Evolutionary conservation across 2,113 vertebrate species (phyloP), one percentile per base, ranked within the genome.

Genomic region (Leuciscus idus): DNA sequence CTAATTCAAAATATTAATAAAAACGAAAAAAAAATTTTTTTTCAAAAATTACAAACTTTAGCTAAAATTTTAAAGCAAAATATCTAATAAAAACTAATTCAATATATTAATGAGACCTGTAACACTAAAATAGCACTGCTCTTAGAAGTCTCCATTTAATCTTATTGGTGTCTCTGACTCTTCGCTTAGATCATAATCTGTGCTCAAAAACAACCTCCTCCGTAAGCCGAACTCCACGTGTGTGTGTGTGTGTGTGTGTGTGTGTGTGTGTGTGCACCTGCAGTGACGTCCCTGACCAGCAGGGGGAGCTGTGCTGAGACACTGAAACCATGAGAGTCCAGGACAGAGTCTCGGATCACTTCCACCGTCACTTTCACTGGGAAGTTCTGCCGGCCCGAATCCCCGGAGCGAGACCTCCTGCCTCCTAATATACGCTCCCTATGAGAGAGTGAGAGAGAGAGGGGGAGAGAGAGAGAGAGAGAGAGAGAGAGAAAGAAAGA

Each of bases 301-400:
- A 98, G 96, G 89, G 98, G 97, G 23, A 93, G 92, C 36, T 92
- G 90, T 21, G 94, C 94, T 4, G 97, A 97, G 91, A 99, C 92
- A 82, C 94, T 95, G 83, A 99, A 99, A 87, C 98, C 98, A 8
- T 97, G 97, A 89, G 96, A 95, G 90, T 95, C 95, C 89, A 97
- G 94, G 15, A 98, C 92, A 0, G 93, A 86, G 81, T 99, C 97
- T 91, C 95, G 96, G 86, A 96, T 95, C 85, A 99, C 94, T 83
- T 96, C 96, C 83, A 99, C 90, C 0, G 94, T 96, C 81, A 97
- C 92, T 80, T 94, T 97, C 91, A 95, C 94, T 64, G 91, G 95
- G 62, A 93, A 95, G 89, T 93, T 89, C 21, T 93, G 91, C 90
- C 95, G 96, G 28, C 89, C 85, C 30, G 91, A 84, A 82, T 91